phyloP scores from a whole-genome alignment of 2,888 invertebrate genomes.

The Punctoribates punctum region DNA sequence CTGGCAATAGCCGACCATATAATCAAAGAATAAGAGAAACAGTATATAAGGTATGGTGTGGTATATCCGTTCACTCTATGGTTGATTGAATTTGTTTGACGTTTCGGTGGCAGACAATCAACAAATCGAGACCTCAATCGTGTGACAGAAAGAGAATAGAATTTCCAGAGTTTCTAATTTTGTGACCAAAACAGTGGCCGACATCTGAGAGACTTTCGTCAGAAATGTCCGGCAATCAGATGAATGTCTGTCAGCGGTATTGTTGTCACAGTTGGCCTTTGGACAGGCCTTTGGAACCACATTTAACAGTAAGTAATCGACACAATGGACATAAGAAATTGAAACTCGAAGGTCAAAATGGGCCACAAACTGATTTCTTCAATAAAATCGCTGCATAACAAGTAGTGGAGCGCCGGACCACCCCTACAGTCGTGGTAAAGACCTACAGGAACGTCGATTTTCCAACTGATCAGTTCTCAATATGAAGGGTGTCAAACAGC shows the following conservation, averaged over 20 bases:
- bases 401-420: conserved; percentile 22
- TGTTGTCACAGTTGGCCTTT: not conserved
- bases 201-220: conserved; percentile 1
- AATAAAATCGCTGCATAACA: conserved; percentile 26
- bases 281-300: not conserved
- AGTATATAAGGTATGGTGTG: too few relatives aligned
- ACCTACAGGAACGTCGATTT: conserved; percentile 39
- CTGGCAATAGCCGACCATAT: too few relatives aligned
- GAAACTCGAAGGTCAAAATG: conserved; percentile 36
- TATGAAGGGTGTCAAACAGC: conserved; percentile 32
- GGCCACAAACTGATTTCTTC: conserved; percentile 27
- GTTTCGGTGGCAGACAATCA: conserved; percentile 10
- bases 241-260: conserved; percentile 35
- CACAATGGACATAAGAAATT: conserved; percentile 35
- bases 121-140: conserved; percentile 30
- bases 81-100: conserved; percentile 31
- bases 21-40: not conserved
- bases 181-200: conserved; percentile 1
- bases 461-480: conserved; percentile 38
- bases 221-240: conserved; percentile 13
- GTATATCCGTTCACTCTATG: conserved; percentile 9
- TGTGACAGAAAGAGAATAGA: conserved; percentile 17
- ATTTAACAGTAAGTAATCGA: conserved; percentile 35
- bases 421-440: conserved; percentile 20
- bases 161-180: conserved; percentile 28